Base-by-base conservation (phyloP, 2,888 invertebrate species). In the Tenthredo distinguenda region DNA sequence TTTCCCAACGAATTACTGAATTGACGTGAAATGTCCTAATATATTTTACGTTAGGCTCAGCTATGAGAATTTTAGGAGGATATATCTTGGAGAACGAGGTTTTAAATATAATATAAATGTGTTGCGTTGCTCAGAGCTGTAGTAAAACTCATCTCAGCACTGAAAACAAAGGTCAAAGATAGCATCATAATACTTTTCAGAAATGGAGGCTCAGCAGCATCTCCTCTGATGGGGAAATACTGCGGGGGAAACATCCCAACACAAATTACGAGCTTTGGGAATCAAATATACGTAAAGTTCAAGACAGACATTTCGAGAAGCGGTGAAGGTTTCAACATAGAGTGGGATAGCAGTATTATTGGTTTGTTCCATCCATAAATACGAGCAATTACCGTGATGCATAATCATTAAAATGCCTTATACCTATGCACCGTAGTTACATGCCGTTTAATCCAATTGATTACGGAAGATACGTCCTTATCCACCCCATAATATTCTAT, bases 191-290 rank as follows among this genome's bases (percentile, higher is more conserved):
- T 72, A n/a, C 0, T 76, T 88, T 87, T 72, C 91, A 97, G 98
- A 91, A 98, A 99, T 93, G 99, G 99, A 26, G 96, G 95, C 1
- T 95, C 94, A 58, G 92, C 94, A 4, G 95, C 94, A 4, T 96
- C 98, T 0, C 97, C 98, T 0, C 91, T 98, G 65, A 95, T 98
- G 77, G 98, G 97, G 1, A 96, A 94, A 92, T 98, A 95, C 92
- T 99, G 99, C 92, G 98, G 98, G 3, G 94, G 89, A 0, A 93
- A 91, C 0, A 79, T 96, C 87, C 96, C 96, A 0, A 94, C 94
- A 84, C 92, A 93, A 74, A 95, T 98, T 50, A 87, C 95, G n/a
- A 98, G 98, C 9, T 96, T 97, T 87, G 95, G 96, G 0, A 97
- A 98, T 93, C 95, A 96, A 85, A 87, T 99, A 62, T 96, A 95